phyloP scores from a whole-genome alignment of 2,888 invertebrate species.

The Nysson spinosus region DNA sequence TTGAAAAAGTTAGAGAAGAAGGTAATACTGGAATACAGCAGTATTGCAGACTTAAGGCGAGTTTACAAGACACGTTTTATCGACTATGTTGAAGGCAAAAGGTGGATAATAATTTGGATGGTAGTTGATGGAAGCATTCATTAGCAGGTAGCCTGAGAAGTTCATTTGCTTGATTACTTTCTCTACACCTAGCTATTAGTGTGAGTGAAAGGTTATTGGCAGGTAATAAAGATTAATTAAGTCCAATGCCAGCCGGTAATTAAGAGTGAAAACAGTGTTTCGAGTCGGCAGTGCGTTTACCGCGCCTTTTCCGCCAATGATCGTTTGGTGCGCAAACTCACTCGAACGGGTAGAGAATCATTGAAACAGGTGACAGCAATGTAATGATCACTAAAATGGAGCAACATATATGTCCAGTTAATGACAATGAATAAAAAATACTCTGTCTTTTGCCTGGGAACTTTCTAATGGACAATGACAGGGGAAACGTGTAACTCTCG shows the following conservation, averaged over 20 bases:
- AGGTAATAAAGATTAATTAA: constrained; percentile 36
- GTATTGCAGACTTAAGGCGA: too few species aligned
- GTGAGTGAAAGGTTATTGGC: neutral
- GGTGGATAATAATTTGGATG: too few species aligned
- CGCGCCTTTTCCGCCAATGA: neutral
- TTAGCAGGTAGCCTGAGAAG: too few species aligned
- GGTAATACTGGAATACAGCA: too few species aligned
- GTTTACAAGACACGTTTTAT: too few species aligned
- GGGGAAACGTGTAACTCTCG: neutral
- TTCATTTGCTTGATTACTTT: too few species aligned
- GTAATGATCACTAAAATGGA: constrained; percentile 4
- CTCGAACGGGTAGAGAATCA: constrained; percentile 15
- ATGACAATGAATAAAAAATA: neutral
- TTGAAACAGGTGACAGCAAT: neutral
- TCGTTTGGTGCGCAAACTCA: neutral
- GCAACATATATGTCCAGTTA: constrained; percentile 16
- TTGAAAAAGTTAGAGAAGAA: too few species aligned
- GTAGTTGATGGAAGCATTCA: too few species aligned
- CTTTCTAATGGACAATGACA: neutral
- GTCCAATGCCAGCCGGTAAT: constrained; percentile 43
- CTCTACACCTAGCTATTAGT: too few species aligned
- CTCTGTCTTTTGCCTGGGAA: neutral
- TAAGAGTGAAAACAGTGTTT: constrained; percentile 47
- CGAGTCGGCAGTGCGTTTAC: constrained; percentile 7
- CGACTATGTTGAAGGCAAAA: too few species aligned